Conservation (phyloP, 2,113 vertebrate genomes). For the Strix uralensis region DNA sequence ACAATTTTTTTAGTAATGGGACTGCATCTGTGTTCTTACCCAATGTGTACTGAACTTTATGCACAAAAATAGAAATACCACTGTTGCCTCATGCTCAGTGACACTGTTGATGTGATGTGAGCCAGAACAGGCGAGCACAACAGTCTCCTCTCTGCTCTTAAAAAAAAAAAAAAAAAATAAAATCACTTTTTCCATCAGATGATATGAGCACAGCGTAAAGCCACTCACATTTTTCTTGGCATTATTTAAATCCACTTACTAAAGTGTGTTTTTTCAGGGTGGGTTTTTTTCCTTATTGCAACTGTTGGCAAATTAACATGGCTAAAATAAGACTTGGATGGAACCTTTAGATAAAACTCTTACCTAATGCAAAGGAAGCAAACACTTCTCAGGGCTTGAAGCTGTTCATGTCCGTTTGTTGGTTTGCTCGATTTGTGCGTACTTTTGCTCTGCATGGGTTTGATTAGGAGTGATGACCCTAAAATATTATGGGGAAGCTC, state of each 20-base stretch:
- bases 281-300: neutral
- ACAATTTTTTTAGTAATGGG: neutral
- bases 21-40: neutral
- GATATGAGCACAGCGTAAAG: neutral
- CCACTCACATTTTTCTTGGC: neutral
- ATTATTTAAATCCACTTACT: neutral
- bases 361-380: neutral
- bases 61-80: constrained; percentile 53
- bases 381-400: neutral
- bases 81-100: constrained; percentile 38
- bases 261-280: neutral
- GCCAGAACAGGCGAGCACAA: constrained; percentile 22
- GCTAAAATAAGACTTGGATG: neutral
- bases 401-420: neutral
- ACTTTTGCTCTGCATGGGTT: neutral
- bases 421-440: neutral
- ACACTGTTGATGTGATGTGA: constrained; percentile 48
- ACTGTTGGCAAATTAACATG: neutral
- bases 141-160: neutral
- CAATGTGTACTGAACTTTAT: constrained; percentile 33
- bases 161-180: neutral
- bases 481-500: neutral
- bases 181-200: neutral
- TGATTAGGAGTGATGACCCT: neutral
- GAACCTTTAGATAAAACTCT: neutral